Evolutionary conservation across 2,888 invertebrate species (phyloP), one percentile per base, ranked within the genome.

Genomic region (Agriotes lineatus): DNA sequence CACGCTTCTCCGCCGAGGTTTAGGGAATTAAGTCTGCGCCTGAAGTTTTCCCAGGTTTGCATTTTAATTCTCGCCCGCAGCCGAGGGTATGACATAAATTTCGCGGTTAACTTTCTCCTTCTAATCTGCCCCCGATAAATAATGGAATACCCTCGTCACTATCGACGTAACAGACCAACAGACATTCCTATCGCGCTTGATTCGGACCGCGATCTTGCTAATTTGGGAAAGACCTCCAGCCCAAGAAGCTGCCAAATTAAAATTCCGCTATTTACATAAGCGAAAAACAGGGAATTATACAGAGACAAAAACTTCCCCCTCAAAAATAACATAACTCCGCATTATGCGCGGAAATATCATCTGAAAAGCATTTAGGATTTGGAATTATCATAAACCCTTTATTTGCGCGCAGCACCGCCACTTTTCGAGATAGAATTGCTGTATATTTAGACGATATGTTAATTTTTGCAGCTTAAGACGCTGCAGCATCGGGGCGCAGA

Each of bases 381-480:
- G 61, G 45, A 57, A 68, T 68, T 63, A 63, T 63, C 68, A 68
- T 68, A 68, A 68, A 68, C 68, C 68, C 63, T 68, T 68, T 68
- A 68, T 63, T 68, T 67, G 62, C 57, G 42, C 56, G 57, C 56
- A 33, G 54, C 56, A 52, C 50, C 63, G 59, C 57, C 63, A 63
- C 58, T 59, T 63, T 58, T 57, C 60, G 62, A 42, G 62, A 59
- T 37, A 35, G 56, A 50, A 59, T 59, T 58, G 58, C 59, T 58
- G 63, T 63, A 68, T 58, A 63, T 68, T 68, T 59, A 59, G 63
- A 30, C 58, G 59, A 63, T 68, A 68, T 68, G 68, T 63, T 68
- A 68, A 68, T 68, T 63, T 67, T 58, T 58, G 59, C 35, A 63
- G 59, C 57, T 61, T 63, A 68, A 58, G 54, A 63, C 57, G 56